Conservation (phyloP, 2,797 vertebrate species). For the Liasis olivaceus region DNA sequence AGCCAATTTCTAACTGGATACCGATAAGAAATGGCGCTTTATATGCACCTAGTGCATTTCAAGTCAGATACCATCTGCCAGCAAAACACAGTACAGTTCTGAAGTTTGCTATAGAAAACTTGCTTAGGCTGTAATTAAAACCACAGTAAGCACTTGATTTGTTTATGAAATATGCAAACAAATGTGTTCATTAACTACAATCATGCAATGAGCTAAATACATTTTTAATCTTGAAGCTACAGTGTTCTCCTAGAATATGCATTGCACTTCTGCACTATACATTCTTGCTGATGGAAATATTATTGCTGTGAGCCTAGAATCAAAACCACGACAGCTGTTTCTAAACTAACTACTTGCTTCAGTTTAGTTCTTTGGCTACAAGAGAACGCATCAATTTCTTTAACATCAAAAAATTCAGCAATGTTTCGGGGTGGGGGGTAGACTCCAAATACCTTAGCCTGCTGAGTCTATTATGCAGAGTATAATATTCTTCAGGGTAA, state of each 20-base stretch:
- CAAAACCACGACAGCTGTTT: constrained; percentile 40
- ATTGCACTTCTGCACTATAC: constrained; percentile 11
- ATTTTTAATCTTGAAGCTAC: constrained; percentile 25
- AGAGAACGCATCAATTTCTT: not conserved
- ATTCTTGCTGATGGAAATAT: constrained; percentile 28
- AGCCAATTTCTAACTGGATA: constrained; percentile 28
- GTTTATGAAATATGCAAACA: constrained; percentile 27
- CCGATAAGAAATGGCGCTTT: not conserved
- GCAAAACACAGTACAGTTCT: not conserved
- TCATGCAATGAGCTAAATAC: not conserved
- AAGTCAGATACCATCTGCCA: constrained; percentile 24
- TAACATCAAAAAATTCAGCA: constrained; percentile 5
- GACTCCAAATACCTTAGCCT: not conserved
- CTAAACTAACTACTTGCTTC: constrained; percentile 10
- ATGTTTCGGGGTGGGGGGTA: not conserved
- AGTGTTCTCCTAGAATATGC: constrained; percentile 1
- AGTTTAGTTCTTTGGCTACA: not conserved
- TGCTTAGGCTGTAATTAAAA: constrained; percentile 35
- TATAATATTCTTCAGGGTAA: not conserved
- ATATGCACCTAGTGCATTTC: constrained; percentile 8
- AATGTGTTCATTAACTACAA: constrained; percentile 33
- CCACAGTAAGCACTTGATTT: constrained; percentile 8
- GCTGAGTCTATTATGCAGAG: not conserved
- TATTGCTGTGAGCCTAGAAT: constrained; percentile 12
- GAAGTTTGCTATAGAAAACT: constrained; percentile 28